Evolutionary conservation across 2,888 invertebrate species (phyloP), one percentile per base, ranked within the genome.

Genomic region (Cancer borealis): DNA sequence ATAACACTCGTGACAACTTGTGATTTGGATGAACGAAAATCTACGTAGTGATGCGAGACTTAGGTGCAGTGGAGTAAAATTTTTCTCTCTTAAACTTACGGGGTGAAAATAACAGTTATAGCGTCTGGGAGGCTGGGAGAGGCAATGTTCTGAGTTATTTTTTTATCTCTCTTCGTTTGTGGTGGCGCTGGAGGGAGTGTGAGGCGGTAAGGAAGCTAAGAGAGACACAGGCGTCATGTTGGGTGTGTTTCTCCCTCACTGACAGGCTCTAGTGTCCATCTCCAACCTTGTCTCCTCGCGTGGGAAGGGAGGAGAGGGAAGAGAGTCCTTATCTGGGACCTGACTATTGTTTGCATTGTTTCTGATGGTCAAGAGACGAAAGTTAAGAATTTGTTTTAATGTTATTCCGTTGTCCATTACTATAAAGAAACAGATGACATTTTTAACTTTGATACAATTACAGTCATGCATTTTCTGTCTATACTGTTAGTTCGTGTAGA

Each of bases 221-320:
- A 8, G 30, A 79, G 79, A 79, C 79, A 30, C 79, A 79, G 30
- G 79, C 79, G 26, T 79, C 79, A 79, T 79, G 79, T 26, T 2
- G 79, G 79, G 79, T 30, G 79, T 30, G 79, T 79, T 5, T 66
- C 66, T 66, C 66, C 66, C n/a, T 6, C n/a, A 1, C n/a, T 66
- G 66, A 66, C 66, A 66, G 66, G n/a, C 66, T 66, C n/a, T n/a
- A n/a, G 66, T 66, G 66, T 66, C 17, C n/a, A n/a, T n/a, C 66
- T 66, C n/a, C n/a, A 4, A 66, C 6, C 4, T 3, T 30, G 30
- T 30, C 30, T 8, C n/a, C 26, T 79, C 26, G 79, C 79, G 79
- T 79, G 30, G 30, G 79, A 6, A 30, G 8, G 79, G 30, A 79
- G 30, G 79, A 79, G 30, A 30, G 79, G 8, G 30, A 14, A 79